Base-by-base conservation (phyloP, 2,888 invertebrate genomes). In the Calliphora vomitoria region DNA sequence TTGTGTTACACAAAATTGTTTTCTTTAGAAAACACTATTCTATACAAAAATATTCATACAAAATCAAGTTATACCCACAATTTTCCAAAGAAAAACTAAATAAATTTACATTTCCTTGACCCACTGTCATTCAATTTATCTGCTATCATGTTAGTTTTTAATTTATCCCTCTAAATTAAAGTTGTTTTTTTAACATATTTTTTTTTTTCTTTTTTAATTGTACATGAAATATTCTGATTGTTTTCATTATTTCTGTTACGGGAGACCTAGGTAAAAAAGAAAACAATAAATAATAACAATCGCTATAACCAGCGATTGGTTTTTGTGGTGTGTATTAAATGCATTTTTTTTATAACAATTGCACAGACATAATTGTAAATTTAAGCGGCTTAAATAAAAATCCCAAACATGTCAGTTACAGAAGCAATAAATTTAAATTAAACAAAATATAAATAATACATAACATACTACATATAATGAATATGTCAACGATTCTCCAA, bases 81-180 rank as follows among this genome's bases (percentile, higher is more conserved):
- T 25, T 25, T 25, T 25, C 25, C 25, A 1, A 25, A 25, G 25
- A 25, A 25, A 25, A 25, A 25, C 25, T 25, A 25, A 25, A 25
- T 25, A n/a, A n/a, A n/a, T 25, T 60, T 15, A 13, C 15, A 15
- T 13, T 60, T 31, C 11, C 11, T 53, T 68, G 50, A 1, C 8
- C 64, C 62, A 72, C 72, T 55, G 72, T 72, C n/a, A 0, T 41
- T 18, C 11, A 44, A 58, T 68, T 58, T 25, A 60, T 35, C 47
- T 20, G 10, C 18, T 35, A 18, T 64, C n/a, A 20, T 47, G 55
- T 3, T 25, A 41, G 20, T 50, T 76, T 82, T 68, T 50, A 69
- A 53, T 60, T 69, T 25, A 76, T 76, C 31, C 25, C 4, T 50
- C 38, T 76, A 50, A 60, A 76, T 76, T 50, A 69, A 76, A 69